Evolutionary conservation across 1,140 invertebrate species (phyloP).

Genomic region (Drosophila bocqueti): DNA sequence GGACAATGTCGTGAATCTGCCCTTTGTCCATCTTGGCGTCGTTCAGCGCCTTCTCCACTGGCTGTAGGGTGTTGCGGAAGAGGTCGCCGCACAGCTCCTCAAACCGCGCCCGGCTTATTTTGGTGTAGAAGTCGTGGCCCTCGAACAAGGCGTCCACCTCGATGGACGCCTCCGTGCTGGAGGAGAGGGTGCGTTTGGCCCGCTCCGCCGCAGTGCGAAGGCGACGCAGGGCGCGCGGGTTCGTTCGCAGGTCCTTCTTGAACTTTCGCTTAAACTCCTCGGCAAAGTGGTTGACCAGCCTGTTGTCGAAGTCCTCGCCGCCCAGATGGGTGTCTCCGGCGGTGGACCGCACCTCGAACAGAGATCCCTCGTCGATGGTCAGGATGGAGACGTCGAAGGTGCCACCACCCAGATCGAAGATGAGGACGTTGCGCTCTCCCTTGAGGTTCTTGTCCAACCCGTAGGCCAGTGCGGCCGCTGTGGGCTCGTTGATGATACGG

Average conservation of each 20-base stretch:
- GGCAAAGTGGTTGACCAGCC: constrained; percentile 90
- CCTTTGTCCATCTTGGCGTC: too few species aligned
- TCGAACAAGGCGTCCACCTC: constrained; percentile 91
- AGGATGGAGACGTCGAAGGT: constrained; percentile 95
- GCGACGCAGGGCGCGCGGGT: constrained; percentile 91
- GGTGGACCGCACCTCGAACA: constrained; percentile 92
- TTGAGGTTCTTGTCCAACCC: too few species aligned
- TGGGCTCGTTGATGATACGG: too few species aligned
- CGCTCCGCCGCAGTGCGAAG: constrained; percentile 90
- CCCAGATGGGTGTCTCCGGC: constrained; percentile 89
- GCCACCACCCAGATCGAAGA: too few species aligned
- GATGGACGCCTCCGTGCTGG: constrained; percentile 88
- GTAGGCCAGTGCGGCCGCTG: too few species aligned
- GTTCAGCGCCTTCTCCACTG: too few species aligned
- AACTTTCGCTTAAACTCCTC: constrained; percentile 93
- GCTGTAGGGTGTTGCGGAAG: too few species aligned
- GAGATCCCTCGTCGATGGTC: constrained; percentile 92
- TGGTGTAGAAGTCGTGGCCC: constrained; percentile 93
- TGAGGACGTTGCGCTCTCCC: too few species aligned
- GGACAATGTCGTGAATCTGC: too few species aligned
- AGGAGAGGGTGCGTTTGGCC: constrained; percentile 89
- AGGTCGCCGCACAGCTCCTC: constrained; percentile 95
- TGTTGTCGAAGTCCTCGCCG: constrained; percentile 95
- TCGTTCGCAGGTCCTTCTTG: constrained; percentile 91
- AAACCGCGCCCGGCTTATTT: constrained; percentile 92